Conservation (phyloP, 92 coral and sea anemone species). For the Paragorgia papillata region DNA sequence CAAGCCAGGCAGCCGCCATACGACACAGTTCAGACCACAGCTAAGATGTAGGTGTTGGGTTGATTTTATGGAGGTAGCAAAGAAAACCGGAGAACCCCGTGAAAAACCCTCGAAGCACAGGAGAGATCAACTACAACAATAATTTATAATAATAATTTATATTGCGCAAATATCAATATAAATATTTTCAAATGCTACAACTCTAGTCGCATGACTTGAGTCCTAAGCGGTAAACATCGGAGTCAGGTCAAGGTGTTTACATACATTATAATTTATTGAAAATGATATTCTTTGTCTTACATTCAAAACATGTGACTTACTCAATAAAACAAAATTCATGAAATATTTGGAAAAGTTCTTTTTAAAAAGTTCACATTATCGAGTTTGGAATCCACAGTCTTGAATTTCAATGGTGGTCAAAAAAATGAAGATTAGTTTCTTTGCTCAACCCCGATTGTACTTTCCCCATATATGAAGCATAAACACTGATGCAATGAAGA, state of each 20-base stretch:
- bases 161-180: too few relatives aligned
- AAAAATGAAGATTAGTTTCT: not conserved
- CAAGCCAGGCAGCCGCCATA: too few relatives aligned
- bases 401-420: not conserved
- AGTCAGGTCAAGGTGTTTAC: not conserved
- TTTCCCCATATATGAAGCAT: constrained; percentile 99
- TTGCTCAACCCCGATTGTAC: constrained; percentile 82
- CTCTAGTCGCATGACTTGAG: too few relatives aligned
- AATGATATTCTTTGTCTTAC: not conserved
- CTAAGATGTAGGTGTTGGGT: too few relatives aligned
- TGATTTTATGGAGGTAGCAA: too few relatives aligned
- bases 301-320: not conserved
- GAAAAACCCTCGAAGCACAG: too few relatives aligned
- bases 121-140: too few relatives aligned
- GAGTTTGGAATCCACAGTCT: constrained; percentile 1
- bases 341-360: not conserved
- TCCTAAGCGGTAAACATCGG: too few relatives aligned
- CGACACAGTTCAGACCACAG: too few relatives aligned
- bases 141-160: too few relatives aligned
- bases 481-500: constrained; percentile 95
- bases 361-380: not conserved
- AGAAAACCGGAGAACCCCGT: too few relatives aligned
- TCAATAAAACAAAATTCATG: not conserved
- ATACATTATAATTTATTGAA: not conserved
- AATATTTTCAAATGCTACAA: too few relatives aligned